phyloP scores from a whole-genome alignment of 2,113 vertebrate genomes.

The Mustela lutreola region DNA sequence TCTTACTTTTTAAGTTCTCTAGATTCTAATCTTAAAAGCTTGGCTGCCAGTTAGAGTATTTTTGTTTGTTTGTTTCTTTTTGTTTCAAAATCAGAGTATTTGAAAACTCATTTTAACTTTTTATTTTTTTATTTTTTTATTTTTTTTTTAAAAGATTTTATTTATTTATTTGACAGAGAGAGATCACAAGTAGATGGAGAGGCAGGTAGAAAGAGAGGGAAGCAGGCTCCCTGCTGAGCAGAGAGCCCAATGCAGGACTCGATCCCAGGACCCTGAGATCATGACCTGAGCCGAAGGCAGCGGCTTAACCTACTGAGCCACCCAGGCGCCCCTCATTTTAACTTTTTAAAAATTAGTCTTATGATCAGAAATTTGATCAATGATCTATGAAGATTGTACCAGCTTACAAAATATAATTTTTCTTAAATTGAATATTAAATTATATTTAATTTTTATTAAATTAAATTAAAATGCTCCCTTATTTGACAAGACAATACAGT shows the following conservation, averaged over 20 bases:
- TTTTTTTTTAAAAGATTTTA: too few relatives aligned
- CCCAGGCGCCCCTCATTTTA: background rate
- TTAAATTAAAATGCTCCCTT: conserved; percentile 79
- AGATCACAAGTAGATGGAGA: too few relatives aligned
- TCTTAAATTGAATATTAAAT: conserved; percentile 60
- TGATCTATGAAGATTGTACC: conserved; percentile 67
- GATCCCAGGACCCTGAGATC: too few relatives aligned
- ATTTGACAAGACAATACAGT: conserved; percentile 79
- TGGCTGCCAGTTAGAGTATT: background rate
- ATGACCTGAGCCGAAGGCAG: too few relatives aligned
- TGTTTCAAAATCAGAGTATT: conserved; percentile 53
- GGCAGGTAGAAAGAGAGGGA: too few relatives aligned
- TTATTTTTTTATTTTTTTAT: background rate
- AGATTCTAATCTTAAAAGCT: conserved; percentile 47
- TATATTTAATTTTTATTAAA: too few relatives aligned
- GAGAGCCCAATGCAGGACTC: too few relatives aligned
- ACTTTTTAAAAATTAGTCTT: conserved; percentile 73
- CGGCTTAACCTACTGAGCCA: too few relatives aligned
- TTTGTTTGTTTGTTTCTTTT: conserved; percentile 7
- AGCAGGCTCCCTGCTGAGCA: too few relatives aligned
- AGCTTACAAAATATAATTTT: conserved; percentile 73
- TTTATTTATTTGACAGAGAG: too few relatives aligned
- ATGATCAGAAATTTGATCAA: conserved; percentile 74
- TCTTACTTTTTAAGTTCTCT: background rate
- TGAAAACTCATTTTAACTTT: conserved; percentile 68